These are phyloP conservation scores for Margaritifera margaritifera DNA, from an alignment of 2,888 invertebrate genomes.

Conservation along the genomic window DNA sequence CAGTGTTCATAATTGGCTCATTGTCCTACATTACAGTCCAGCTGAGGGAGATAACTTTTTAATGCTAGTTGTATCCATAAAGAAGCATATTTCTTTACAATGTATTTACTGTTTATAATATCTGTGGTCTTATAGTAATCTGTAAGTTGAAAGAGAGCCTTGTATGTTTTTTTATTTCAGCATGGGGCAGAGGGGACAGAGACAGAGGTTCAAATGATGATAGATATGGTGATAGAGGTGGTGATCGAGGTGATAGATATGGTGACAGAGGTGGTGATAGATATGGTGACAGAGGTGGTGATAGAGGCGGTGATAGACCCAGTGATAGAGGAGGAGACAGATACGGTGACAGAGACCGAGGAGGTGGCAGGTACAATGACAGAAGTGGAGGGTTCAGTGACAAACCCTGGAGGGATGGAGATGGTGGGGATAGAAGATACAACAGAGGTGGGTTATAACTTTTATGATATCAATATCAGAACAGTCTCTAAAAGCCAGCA, in stretches of 20 bases:
- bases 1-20: no score
- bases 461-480: no score
- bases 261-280: conserved; percentile 17
- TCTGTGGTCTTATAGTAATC: no score
- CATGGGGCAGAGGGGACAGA: conserved; percentile 32
- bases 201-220: conserved; percentile 24
- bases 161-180: conserved; percentile 6
- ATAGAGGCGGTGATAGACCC: conserved; percentile 25
- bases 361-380: conserved; percentile 39
- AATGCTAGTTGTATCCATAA: no score
- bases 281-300: conserved; percentile 20
- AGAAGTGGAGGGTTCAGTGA: conserved; percentile 25
- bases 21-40: no score
- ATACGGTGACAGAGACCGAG: conserved; percentile 29
- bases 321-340: conserved; percentile 56
- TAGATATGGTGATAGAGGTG: conserved; percentile 30
- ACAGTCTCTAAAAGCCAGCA: no score
- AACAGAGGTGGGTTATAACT: not conserved
- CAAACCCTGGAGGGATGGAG: conserved; percentile 68
- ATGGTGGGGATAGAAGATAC: conserved; percentile 24
- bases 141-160: no score
- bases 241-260: conserved; percentile 24
- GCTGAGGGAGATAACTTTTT: no score
- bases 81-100: no score
- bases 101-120: no score